Conservation (phyloP, 2,888 invertebrate species). For the Zygogramma bicolorata region DNA sequence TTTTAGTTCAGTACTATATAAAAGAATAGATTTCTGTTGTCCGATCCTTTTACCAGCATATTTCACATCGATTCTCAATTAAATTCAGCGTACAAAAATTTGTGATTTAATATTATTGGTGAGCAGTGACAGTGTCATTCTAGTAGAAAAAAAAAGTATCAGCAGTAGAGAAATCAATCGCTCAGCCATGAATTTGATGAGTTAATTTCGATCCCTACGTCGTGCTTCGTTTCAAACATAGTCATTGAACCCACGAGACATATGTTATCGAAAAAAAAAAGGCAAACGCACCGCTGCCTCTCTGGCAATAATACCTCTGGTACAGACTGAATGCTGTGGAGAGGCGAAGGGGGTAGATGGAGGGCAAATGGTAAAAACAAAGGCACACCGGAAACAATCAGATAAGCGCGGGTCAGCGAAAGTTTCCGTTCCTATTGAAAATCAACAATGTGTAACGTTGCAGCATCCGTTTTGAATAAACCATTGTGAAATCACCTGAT, state of each 20-base stretch:
- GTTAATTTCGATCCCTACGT: too few relatives aligned
- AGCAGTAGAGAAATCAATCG: too few relatives aligned
- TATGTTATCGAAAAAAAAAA: not conserved
- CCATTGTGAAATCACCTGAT: conserved; percentile 54
- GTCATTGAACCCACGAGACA: not conserved
- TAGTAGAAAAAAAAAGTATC: too few relatives aligned
- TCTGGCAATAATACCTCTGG: conserved; percentile 7
- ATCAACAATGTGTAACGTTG: conserved; percentile 65
- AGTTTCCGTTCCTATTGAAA: conserved; percentile 67
- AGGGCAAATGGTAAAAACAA: conserved; percentile 42
- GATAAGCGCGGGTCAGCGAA: conserved; percentile 65
- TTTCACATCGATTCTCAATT: too few relatives aligned
- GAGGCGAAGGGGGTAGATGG: not conserved
- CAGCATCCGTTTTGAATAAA: conserved; percentile 62
- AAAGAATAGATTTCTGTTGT: too few relatives aligned
- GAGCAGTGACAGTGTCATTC: too few relatives aligned
- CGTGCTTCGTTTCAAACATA: not conserved
- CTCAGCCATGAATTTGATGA: too few relatives aligned
- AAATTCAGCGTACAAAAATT: too few relatives aligned
- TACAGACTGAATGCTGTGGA: not conserved
- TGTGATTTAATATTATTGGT: too few relatives aligned
- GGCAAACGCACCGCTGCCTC: not conserved
- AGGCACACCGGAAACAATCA: conserved; percentile 61
- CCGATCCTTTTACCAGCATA: too few relatives aligned
- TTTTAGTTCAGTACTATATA: too few relatives aligned